Base-by-base conservation (phyloP, 2,797 vertebrate species). In the Artibeus jamaicensis region DNA sequence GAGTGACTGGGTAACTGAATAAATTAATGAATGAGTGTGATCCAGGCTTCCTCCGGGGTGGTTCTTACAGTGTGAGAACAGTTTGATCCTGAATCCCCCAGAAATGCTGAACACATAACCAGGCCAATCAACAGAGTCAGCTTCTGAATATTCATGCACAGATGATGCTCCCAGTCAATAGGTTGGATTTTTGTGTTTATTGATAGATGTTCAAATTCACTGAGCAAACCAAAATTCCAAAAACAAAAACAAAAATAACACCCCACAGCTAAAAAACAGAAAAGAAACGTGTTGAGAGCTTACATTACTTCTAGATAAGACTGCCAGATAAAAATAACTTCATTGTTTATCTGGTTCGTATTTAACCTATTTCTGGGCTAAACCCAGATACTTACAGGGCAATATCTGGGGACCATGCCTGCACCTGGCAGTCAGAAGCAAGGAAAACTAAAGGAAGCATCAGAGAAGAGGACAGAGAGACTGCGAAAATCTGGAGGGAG, bases 91-190 rank as follows among this genome's bases (percentile, higher is more conserved):
- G 48, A 89, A 89, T 96, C 91, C 96, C 92, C 83, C 94, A 94
- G 92, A 97, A 97, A 95, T 95, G 88, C 93, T 94, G 92, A 95
- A 86, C 86, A 77, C 29, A 67, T 91, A 97, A 89, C 91, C 93
- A 94, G 95, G 93, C 97, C 97, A 95, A 95, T 95, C 96, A 86
- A 86, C 93, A 96, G 53, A 93, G 88, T 84, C 92, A 67, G 91
- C 95, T 89, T 22, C 73, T 97, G 96, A 97, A 97, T 98, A 97
- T 98, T 97, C 97, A 98, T 95, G 96, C 65, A 73, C 96, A 97
- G 84, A 97, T 94, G 95, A 96, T 50, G 62, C 70, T 46, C 53
- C 39, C 65, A 90, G 95, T 88, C 96, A 93, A 88, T 94, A 95
- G 48, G 91, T 95, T 95, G 95, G 96, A 92, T 86, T 96, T 95